Conservation (phyloP, 2,797 vertebrate species). For the Echeneis naucrates region DNA sequence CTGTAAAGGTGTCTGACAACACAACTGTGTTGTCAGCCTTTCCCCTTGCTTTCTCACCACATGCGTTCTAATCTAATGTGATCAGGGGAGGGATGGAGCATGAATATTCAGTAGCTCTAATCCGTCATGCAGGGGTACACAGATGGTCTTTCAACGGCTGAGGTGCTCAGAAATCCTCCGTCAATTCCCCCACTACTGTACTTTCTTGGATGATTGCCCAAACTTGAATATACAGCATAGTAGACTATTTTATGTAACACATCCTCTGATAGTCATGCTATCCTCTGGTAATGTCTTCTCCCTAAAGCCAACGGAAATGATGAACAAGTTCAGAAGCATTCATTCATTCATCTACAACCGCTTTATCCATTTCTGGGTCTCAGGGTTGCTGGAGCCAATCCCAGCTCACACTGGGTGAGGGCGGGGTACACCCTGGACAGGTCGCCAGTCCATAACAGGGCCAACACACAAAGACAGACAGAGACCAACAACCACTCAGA, state of each 20-base stretch:
- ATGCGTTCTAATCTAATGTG: constrained; percentile 85
- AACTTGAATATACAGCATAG: constrained; percentile 47
- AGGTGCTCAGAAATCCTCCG: constrained; percentile 77
- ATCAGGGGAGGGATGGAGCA: constrained; percentile 79
- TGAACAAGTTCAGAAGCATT: neutral
- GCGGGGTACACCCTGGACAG: no score
- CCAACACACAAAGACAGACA: no score
- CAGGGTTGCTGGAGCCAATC: no score
- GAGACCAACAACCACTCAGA: no score
- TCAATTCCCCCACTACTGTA: constrained; percentile 72
- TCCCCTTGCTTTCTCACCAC: constrained; percentile 77
- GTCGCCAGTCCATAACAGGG: no score
- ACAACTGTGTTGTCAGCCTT: constrained; percentile 77
- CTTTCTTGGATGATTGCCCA: constrained; percentile 58
- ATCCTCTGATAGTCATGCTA: constrained; percentile 21
- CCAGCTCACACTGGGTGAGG: no score
- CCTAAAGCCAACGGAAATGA: neutral
- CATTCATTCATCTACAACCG: no score
- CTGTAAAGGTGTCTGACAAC: constrained; percentile 79
- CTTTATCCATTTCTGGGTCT: no score
- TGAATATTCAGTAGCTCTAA: constrained; percentile 87
- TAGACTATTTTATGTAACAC: neutral
- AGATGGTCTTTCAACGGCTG: constrained; percentile 84
- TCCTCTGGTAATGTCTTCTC: neutral
- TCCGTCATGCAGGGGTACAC: constrained; percentile 80